Percentiles rank a stretch among this genome's conserved stretches.
Conservation (phyloP, 2,888 invertebrate species). For the Drosophila eohydei region DNA sequence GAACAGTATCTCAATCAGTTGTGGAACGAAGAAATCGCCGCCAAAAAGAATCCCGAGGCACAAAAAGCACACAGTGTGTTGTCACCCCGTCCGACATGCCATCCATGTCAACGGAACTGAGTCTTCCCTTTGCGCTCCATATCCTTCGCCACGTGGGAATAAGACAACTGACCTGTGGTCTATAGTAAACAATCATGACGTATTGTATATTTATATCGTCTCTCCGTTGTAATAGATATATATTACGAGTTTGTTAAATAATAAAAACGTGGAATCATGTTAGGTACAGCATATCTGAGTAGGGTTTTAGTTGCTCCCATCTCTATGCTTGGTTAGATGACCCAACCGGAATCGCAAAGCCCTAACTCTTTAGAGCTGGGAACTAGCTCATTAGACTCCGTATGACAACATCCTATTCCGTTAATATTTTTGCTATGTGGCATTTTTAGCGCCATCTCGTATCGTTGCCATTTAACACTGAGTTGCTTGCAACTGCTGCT, state of each 20-base stretch:
- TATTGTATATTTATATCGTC: neutral
- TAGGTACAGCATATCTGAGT: neutral
- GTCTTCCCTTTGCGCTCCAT: neutral
- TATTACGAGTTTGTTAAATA: neutral
- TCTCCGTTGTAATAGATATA: neutral
- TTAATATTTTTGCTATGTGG: neutral
- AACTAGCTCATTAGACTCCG: no score
- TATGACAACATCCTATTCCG: no score
- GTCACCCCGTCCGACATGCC: conserved; percentile 23
- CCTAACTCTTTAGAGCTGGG: no score
- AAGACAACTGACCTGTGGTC: neutral
- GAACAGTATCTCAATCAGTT: conserved; percentile 64
- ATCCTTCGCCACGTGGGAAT: neutral
- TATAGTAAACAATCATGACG: neutral
- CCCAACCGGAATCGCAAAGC: no score
- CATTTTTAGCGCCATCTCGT: conserved; percentile 38
- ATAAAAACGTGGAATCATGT: neutral
- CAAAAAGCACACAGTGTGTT: conserved; percentile 13
- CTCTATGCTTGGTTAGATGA: neutral
- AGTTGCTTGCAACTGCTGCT: neutral
- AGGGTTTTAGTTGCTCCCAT: neutral
- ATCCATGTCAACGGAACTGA: conserved; percentile 35
- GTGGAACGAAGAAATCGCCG: conserved; percentile 67
- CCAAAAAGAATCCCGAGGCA: conserved; percentile 39
- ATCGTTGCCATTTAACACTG: neutral